These are phyloP conservation scores for Centropus bengalensis DNA, from an alignment of 2,113 vertebrate genomes.

Conservation along the genomic window DNA sequence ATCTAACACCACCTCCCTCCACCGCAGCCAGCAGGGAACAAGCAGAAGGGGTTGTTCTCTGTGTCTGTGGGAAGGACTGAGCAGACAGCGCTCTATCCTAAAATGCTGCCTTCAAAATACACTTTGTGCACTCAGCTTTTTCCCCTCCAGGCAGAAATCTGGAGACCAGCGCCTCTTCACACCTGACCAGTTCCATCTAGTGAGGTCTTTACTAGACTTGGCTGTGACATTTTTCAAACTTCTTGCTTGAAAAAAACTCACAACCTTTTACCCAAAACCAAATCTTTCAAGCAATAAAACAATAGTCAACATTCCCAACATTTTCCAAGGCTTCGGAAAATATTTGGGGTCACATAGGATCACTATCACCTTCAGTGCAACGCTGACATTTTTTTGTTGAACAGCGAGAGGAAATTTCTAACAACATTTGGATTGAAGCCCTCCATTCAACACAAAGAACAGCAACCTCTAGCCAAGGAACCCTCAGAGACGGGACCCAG, in stretches of 20 bases:
- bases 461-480: background rate
- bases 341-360: background rate
- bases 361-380: background rate
- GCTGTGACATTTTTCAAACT: background rate
- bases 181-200: background rate
- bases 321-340: slow-evolving; percentile 15
- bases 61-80: background rate
- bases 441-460: background rate
- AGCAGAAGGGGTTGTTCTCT: background rate
- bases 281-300: background rate
- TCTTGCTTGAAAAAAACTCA: background rate
- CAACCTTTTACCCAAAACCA: background rate
- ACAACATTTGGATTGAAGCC: background rate
- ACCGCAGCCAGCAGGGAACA: background rate
- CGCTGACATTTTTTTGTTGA: background rate
- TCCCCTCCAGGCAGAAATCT: background rate
- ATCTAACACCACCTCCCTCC: background rate
- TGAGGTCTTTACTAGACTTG: background rate
- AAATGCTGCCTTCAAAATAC: background rate
- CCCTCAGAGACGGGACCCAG: background rate
- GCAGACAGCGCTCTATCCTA: background rate
- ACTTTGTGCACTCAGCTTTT: background rate
- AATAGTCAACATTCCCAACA: background rate
- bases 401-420: slow-evolving; percentile 2
- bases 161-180: background rate